Base-by-base conservation (phyloP, 2,888 invertebrate genomes). In the Diachrysia chrysitis region DNA sequence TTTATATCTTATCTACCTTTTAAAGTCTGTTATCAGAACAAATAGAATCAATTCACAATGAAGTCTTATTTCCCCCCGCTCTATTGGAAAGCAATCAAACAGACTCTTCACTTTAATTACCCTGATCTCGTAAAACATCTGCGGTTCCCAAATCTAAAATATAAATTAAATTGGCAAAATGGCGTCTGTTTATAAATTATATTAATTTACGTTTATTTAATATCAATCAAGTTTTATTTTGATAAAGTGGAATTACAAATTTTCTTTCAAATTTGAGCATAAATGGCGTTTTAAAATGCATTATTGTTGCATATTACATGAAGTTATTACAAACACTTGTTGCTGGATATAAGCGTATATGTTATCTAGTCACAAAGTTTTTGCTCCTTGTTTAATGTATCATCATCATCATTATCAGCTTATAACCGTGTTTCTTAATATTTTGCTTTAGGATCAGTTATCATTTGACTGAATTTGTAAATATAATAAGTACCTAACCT, bases 21-120 rank as follows among this genome's bases (percentile, higher is more conserved):
- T 42, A 5, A n/a, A 5, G n/a, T 21, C 37, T 48, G 17, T 4
- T 48, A 61, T 46, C 12, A 56, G 72, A 66, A 68, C 55, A 69
- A 74, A 77, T 75, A 57, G 66, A 75, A 61, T 10, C 23, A 17
- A 62, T 56, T 71, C 60, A 58, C 63, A 68, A 53, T 6, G 9
- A 32, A 67, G 37, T 62, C 37, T 35, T 19, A 21, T 42, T 62
- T 25, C 32, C 46, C 48, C 58, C 64, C 35, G 21, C 66, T 66
- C 69, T 71, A 75, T 80, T 37, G 71, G 32, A 74, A 77, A 69
- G 58, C 72, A 76, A 83, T 81, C 73, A 83, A 58, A 74, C 76
- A 79, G 73, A 68, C 82, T 79, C 81, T 79, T 78, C 83, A 79
- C 78, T 87, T 91, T 89, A 90, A 92, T 92, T 90, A 87, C 82